Percentiles rank a stretch among this genome's conserved stretches.
Conservation (phyloP, 2,888 invertebrate genomes). For the Pristionchus entomophagus region DNA sequence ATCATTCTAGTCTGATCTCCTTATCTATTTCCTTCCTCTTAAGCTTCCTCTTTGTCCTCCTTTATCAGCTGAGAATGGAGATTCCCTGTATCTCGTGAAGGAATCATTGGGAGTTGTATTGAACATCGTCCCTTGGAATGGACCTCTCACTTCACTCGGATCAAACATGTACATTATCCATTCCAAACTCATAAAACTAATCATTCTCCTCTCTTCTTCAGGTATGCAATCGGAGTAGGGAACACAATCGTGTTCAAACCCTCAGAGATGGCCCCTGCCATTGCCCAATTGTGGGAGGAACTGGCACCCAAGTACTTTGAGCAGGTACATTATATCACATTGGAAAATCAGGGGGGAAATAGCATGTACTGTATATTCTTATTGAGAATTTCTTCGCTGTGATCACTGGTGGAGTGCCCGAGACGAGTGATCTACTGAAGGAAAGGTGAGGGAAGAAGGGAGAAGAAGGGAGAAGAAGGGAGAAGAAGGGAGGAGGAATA, state of each 20-base stretch:
- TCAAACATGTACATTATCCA: not conserved
- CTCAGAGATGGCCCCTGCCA: constrained; percentile 88
- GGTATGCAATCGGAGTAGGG: constrained; percentile 48
- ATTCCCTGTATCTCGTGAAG: constrained; percentile 70
- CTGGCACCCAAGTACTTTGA: constrained; percentile 87
- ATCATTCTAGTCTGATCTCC: not conserved
- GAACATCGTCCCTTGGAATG: constrained; percentile 92
- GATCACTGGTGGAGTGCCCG: constrained; percentile 86
- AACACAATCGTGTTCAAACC: constrained; percentile 94
- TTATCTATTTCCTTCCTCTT: too few relatives aligned
- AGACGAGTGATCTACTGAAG: constrained; percentile 88
- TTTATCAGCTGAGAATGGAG: not conserved
- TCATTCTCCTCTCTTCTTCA: not conserved
- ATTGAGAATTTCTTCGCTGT: constrained; percentile 87
- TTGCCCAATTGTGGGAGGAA: constrained; percentile 84
- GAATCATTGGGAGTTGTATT: constrained; percentile 94
- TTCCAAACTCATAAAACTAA: not conserved
- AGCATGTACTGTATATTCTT: too few relatives aligned
- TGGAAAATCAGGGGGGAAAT: too few relatives aligned
- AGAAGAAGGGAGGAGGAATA: not conserved
- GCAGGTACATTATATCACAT: constrained; percentile 34
- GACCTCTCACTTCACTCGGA: constrained; percentile 86
- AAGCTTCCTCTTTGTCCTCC: not conserved
- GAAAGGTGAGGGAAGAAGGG: constrained; percentile 79
- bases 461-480: not conserved